Conservation (phyloP, 2,797 vertebrate genomes). For the Chloroceryle inda region DNA sequence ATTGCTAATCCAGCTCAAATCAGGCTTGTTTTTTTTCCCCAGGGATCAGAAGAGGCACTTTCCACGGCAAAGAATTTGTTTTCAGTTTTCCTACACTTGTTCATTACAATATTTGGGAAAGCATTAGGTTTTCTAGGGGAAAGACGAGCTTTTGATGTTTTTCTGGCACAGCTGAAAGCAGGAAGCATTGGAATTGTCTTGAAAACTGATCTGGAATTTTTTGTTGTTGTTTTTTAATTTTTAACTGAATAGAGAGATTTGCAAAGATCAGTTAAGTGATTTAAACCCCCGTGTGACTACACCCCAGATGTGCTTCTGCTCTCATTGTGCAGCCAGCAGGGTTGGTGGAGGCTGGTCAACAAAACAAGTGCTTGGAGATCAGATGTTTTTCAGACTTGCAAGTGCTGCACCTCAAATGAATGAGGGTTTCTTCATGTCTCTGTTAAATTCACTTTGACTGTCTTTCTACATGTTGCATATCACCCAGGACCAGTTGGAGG, state of each 20-base stretch:
- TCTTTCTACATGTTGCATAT: background rate
- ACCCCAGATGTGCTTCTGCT: background rate
- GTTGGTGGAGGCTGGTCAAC: background rate
- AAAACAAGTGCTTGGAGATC: background rate
- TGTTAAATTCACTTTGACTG: background rate
- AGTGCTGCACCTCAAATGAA: background rate
- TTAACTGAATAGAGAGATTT: background rate
- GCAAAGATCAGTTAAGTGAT: background rate
- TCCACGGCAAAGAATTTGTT: background rate
- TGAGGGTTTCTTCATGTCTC: background rate
- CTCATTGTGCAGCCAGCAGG: background rate
- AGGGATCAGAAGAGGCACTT: background rate
- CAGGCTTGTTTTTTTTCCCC: background rate
- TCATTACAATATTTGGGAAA: background rate
- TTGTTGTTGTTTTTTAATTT: background rate
- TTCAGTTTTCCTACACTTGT: background rate
- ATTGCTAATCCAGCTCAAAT: conserved; percentile 45
- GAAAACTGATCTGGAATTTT: background rate
- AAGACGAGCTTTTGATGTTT: background rate
- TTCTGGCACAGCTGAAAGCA: background rate
- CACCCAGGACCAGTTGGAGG: background rate
- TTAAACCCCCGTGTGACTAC: background rate
- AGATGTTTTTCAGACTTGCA: background rate
- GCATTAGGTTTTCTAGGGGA: background rate
- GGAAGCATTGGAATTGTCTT: background rate